Evolutionary conservation across 1,140 invertebrate genomes (phyloP), one percentile per base, ranked within the genome.

Genomic region (Oedothorax gibbosus): DNA sequence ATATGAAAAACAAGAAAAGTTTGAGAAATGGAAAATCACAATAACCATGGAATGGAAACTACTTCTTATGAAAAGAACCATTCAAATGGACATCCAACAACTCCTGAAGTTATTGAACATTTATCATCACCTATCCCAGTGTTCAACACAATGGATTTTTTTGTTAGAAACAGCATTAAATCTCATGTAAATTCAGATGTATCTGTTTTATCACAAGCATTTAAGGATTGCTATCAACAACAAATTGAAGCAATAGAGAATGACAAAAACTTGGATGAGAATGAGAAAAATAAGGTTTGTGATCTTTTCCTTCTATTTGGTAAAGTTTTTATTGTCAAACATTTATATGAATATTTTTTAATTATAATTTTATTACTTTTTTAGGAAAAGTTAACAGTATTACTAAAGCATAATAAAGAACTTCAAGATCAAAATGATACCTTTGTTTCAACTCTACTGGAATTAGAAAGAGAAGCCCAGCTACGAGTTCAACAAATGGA

Each of bases 401-500:
- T 86, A 15, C 15, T 72, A 66, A 35, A 56, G 53, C 84, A 84
- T 66, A 9, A 84, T 21, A 20, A 72, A 20, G 56, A 83, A 11
- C 18, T 86, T 4, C 35, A 64, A 35, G 86, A 86, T n/a, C 86
- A 86, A 66, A 86, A 86, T 86, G 80, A 79, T 35, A 57, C 75
- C 20, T 79, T 86, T 64, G 64, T 78, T 49, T 53, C 62, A 64
- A 79, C 86, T 7, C 56, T 84, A 53, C 21, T 71, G 12, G 80
- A 86, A 54, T 66, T 86, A 57, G 86, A 86, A 66, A 78, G 60
- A 49, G 86, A 86, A 84, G 68, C 81, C 10, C 71, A 76, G 15
- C 56, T 84, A 49, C 60, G 86, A 73, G 81, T 86, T 21, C 57
- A 54, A 35, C 86, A 84, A 62, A 86, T 86, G 86, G 86, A 86